These are phyloP conservation scores for Globodera ellingtonae DNA, from an alignment of 1,140 invertebrate genomes.

Conservation along the genomic window DNA sequence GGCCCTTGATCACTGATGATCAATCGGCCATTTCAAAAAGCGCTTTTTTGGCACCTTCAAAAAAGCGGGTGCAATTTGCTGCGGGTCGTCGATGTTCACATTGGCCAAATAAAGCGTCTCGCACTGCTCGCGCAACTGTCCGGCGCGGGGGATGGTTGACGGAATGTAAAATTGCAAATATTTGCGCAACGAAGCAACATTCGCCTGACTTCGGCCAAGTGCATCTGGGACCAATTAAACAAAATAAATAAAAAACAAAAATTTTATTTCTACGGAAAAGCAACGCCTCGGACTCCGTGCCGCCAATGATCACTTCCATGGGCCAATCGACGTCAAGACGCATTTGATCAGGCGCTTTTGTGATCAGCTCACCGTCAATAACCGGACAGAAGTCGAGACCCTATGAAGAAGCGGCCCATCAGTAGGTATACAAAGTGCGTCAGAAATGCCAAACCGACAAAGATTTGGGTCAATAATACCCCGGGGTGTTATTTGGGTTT, in stretches of 20 bases:
- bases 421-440: too few species aligned
- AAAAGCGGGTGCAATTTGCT: slow-evolving; percentile 23
- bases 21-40: too few species aligned
- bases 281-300: slow-evolving; percentile 47
- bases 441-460: too few species aligned
- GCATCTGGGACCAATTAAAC: slow-evolving; percentile 30
- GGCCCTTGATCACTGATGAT: too few species aligned
- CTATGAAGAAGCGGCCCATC: neutral
- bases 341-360: slow-evolving; percentile 30
- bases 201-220: slow-evolving; percentile 42
- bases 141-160: slow-evolving; percentile 11
- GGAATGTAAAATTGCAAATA: slow-evolving; percentile 44
- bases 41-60: neutral
- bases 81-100: slow-evolving; percentile 34
- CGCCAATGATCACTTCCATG: slow-evolving; percentile 47
- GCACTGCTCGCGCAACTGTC: slow-evolving; percentile 39
- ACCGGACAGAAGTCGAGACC: too few species aligned
- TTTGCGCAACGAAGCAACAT: slow-evolving; percentile 47
- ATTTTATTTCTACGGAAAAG: slow-evolving; percentile 35
- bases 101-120: slow-evolving; percentile 30
- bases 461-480: too few species aligned
- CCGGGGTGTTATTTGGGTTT: too few species aligned
- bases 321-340: slow-evolving; percentile 6
- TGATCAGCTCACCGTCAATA: slow-evolving; percentile 47
- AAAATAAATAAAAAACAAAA: too few species aligned